Conservation (phyloP, 2,888 invertebrate species). For the Druceiella hillmani region DNA sequence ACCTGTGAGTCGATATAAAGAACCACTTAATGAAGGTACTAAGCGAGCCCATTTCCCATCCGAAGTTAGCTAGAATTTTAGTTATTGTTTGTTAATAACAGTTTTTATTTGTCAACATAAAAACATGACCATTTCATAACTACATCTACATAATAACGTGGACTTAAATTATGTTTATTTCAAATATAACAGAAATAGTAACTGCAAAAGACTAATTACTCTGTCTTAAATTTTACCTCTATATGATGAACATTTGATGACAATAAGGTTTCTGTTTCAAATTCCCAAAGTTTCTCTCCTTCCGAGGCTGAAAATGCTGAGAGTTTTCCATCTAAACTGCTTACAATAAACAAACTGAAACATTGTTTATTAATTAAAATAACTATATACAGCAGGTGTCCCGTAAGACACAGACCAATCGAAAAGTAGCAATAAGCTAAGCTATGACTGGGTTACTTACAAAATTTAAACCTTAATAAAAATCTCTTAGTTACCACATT, state of each 20-base stretch:
- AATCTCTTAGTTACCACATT: too few relatives aligned
- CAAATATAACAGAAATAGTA: slow-evolving; percentile 2
- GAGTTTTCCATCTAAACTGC: slow-evolving; percentile 85
- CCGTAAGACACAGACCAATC: too few relatives aligned
- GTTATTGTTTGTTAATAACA: slow-evolving; percentile 5
- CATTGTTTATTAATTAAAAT: too few relatives aligned
- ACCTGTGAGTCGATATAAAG: slow-evolving; percentile 88
- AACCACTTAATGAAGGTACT: slow-evolving; percentile 90
- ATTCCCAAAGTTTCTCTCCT: slow-evolving; percentile 70
- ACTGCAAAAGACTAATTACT: too few relatives aligned
- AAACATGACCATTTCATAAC: too few relatives aligned
- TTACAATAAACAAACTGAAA: slow-evolving; percentile 72
- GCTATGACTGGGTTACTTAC: too few relatives aligned
- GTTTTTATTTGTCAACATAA: not conserved
- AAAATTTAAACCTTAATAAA: too few relatives aligned
- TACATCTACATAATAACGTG: too few relatives aligned
- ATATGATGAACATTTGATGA: slow-evolving; percentile 86
- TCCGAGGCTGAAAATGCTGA: slow-evolving; percentile 72
- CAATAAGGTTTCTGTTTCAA: slow-evolving; percentile 75
- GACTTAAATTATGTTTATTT: too few relatives aligned
- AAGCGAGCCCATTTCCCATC: slow-evolving; percentile 83
- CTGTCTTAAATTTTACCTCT: slow-evolving; percentile 56
- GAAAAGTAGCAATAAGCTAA: too few relatives aligned
- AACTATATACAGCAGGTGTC: too few relatives aligned
- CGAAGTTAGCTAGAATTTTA: slow-evolving; percentile 57